Conservation (phyloP, 2,888 invertebrate species). For the Meganola albula region DNA sequence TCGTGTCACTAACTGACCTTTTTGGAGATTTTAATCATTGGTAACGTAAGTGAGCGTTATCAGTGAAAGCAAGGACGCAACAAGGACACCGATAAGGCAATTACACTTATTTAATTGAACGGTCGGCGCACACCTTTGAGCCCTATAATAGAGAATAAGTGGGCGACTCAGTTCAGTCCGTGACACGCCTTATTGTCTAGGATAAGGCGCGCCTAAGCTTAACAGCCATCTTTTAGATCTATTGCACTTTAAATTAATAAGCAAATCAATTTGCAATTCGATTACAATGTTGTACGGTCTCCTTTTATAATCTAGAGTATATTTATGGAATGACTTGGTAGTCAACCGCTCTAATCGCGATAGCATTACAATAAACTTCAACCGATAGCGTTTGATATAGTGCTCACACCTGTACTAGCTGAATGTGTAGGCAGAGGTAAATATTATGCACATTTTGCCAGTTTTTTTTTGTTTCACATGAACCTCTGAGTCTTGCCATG, state of each 20-base stretch:
- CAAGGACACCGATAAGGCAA: constrained; percentile 67
- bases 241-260: constrained; percentile 14
- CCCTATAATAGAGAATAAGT: constrained; percentile 40
- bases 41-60: constrained; percentile 46
- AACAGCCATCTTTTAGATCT: constrained; percentile 23
- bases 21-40: constrained; percentile 29
- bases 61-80: constrained; percentile 73
- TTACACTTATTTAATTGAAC: constrained; percentile 57
- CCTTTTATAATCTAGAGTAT: too few species aligned
- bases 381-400: too few species aligned
- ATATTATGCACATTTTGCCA: too few species aligned
- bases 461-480: too few species aligned
- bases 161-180: constrained; percentile 45
- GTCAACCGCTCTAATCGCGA: too few species aligned
- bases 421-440: too few species aligned
- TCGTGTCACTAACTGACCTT: constrained; percentile 43
- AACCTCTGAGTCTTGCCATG: too few species aligned
- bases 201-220: constrained; percentile 30
- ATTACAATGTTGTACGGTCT: too few species aligned
- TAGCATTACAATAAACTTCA: too few species aligned
- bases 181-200: constrained; percentile 56
- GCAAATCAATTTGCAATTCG: too few species aligned
- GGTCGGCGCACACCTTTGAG: constrained; percentile 35
- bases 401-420: too few species aligned
- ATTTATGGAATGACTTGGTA: too few species aligned